Evolutionary conservation across 2,888 invertebrate genomes (phyloP).

Genomic region (Zhuqinia jingwanae): DNA sequence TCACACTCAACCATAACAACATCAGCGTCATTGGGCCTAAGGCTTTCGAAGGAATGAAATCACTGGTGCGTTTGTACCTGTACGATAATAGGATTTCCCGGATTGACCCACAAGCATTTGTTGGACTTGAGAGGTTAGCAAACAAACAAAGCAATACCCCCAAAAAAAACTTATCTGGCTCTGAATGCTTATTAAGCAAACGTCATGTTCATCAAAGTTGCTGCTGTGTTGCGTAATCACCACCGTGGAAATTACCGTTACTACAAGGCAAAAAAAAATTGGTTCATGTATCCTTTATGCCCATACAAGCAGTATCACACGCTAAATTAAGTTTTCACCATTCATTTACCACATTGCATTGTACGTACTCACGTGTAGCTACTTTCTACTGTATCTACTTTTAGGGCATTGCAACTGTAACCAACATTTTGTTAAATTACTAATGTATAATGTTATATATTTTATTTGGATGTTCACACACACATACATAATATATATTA

Average conservation of each 20-base stretch:
- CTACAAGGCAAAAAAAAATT: too few relatives aligned
- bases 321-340: too few relatives aligned
- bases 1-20: slow-evolving; percentile 94
- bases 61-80: slow-evolving; percentile 91
- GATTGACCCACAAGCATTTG: slow-evolving; percentile 91
- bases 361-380: too few relatives aligned
- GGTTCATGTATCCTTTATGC: too few relatives aligned
- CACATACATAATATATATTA: neutral
- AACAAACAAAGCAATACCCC: neutral
- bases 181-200: too few relatives aligned
- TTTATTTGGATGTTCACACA: too few relatives aligned
- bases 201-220: too few relatives aligned
- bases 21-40: slow-evolving; percentile 89
- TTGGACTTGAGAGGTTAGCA: slow-evolving; percentile 85
- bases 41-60: slow-evolving; percentile 93
- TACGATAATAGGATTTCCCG: slow-evolving; percentile 92
- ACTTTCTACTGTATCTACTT: too few relatives aligned
- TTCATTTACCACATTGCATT: too few relatives aligned
- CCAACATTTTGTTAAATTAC: neutral
- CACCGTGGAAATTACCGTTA: too few relatives aligned
- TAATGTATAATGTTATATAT: neutral
- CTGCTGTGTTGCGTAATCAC: neutral
- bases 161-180: too few relatives aligned
- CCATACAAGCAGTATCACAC: too few relatives aligned
- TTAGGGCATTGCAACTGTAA: neutral